Percentiles rank a stretch among this genome's conserved stretches.
These are phyloP conservation scores for Drosophila silvestris DNA, from an alignment of 2,888 invertebrate genomes.

Conservation along the genomic window DNA sequence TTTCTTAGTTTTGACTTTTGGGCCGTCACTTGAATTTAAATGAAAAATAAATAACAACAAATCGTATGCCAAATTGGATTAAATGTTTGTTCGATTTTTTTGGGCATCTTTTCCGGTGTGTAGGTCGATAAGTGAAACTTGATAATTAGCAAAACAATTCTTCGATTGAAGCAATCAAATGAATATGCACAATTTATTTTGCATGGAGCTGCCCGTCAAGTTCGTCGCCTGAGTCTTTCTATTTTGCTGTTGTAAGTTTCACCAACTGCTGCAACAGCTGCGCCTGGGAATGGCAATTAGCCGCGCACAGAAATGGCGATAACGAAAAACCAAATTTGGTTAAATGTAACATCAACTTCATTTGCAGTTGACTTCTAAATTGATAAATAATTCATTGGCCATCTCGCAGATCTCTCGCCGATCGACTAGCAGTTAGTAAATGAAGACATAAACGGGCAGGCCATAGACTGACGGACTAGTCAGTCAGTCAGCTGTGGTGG, in stretches of 20 bases:
- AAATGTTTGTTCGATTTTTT: conserved; percentile 19
- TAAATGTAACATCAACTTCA: conserved; percentile 82
- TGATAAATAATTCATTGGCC: conserved; percentile 77
- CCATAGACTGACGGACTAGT: conserved; percentile 20
- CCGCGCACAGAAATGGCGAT: conserved; percentile 52
- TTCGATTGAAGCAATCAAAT: conserved; percentile 23
- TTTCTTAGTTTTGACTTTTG: conserved; percentile 32
- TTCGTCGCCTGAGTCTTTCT: conserved; percentile 64
- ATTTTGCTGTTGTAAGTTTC: conserved; percentile 59
- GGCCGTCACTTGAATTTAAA: conserved; percentile 37
- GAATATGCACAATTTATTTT: conserved; percentile 59
- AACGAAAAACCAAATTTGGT: conserved; percentile 73
- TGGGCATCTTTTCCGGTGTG: conserved; percentile 55
- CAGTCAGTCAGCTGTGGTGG: conserved; percentile 12
- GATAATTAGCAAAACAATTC: conserved; percentile 29
- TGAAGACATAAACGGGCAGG: conserved; percentile 71
- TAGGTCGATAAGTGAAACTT: conserved; percentile 54
- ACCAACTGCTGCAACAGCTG: conserved; percentile 45
- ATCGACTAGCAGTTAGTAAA: conserved; percentile 65
- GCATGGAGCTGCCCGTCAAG: conserved; percentile 39
- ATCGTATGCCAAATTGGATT: conserved; percentile 53
- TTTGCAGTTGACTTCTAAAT: conserved; percentile 71
- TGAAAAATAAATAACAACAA: conserved; percentile 31
- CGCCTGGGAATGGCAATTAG: conserved; percentile 63
- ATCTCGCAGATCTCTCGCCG: conserved; percentile 11